Evolutionary conservation across 2,113 vertebrate species (phyloP).

Genomic region (Fukomys damarensis): DNA sequence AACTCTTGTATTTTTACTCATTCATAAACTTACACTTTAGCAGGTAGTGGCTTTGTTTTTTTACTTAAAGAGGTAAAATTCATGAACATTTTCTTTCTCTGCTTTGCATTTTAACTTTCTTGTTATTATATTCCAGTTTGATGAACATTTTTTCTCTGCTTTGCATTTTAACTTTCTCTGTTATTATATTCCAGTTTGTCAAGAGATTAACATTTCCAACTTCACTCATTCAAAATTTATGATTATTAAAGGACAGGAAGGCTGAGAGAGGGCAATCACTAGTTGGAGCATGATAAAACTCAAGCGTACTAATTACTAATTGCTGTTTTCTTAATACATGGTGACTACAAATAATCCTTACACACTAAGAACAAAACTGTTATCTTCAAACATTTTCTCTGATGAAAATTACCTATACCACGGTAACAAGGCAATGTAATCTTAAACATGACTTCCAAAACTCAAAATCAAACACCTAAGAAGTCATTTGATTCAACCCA

Average conservation of each 20-base stretch:
- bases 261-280: not conserved
- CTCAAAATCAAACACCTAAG: not conserved
- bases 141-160: not conserved
- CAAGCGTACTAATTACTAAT: not conserved
- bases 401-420: not conserved
- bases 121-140: not conserved
- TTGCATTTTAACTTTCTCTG: not conserved
- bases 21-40: slow-evolving; percentile 13
- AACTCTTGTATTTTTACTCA: not conserved
- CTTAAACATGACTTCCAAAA: not conserved
- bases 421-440: not conserved
- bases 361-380: not conserved
- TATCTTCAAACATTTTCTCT: not conserved
- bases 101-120: not conserved
- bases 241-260: not conserved
- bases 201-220: not conserved
- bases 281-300: not conserved
- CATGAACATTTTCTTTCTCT: not conserved
- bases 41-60: slow-evolving; percentile 31
- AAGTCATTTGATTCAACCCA: not conserved
- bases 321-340: not conserved
- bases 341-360: not conserved
- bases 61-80: not conserved
- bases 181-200: not conserved
- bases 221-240: not conserved